Conservation (phyloP, 1,140 invertebrate genomes). For the Dryas iulia region DNA sequence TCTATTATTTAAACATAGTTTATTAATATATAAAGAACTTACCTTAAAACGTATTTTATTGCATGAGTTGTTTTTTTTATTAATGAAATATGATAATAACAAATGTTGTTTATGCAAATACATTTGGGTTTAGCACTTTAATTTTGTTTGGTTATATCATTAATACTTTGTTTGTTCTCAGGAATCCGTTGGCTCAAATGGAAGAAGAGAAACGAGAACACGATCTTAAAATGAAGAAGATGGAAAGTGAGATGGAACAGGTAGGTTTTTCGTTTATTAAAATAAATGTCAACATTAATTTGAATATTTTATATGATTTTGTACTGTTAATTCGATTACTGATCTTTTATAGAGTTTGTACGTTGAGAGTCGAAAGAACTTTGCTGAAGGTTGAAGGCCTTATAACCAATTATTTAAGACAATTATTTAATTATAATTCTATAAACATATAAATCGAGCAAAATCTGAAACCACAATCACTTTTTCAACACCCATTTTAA, state of each 20-base stretch:
- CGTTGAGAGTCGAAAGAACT: no score
- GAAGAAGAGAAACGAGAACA: conserved; percentile 98
- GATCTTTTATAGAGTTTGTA: no score
- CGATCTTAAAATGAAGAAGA: conserved; percentile 97
- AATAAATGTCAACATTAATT: not conserved
- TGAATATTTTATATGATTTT: no score
- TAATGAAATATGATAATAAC: not conserved
- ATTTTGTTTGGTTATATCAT: not conserved
- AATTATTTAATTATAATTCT: no score
- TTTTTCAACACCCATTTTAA: not conserved
- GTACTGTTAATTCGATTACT: no score
- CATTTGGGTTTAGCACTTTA: not conserved
- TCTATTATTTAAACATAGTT: not conserved
- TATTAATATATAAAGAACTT: not conserved
- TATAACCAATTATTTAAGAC: no score
- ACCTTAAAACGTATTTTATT: not conserved
- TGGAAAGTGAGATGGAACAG: conserved; percentile 98
- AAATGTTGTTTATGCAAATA: not conserved
- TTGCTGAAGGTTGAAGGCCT: no score
- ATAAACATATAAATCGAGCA: no score
- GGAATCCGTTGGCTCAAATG: conserved; percentile 98
- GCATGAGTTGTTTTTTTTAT: not conserved
- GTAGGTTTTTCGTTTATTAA: conserved; percentile 69
- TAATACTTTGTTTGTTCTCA: conserved; percentile 76
- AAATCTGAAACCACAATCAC: not conserved